Base-by-base conservation (phyloP, 2,113 vertebrate genomes). In the Oncorhynchus clarkii region DNA sequence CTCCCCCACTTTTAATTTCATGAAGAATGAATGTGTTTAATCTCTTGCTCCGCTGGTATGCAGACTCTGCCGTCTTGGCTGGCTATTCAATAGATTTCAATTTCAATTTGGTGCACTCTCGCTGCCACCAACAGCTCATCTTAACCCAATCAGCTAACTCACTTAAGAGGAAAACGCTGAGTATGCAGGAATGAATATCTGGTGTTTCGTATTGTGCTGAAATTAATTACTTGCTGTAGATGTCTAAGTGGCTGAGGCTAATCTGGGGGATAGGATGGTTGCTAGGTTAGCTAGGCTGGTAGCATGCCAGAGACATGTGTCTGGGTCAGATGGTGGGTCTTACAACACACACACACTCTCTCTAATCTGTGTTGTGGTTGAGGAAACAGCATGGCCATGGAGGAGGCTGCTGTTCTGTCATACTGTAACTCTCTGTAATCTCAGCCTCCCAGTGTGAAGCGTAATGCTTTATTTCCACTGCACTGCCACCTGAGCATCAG, bases 21-120 rank as follows among this genome's bases (percentile, higher is more conserved):
- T 68, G 66, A 39, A 39, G 66, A 68, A 31, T 34, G 66, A 68
- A 39, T 39, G 66, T 68, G 18, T 68, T 68, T 68, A 68, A 68
- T 68, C 66, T 34, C 66, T 6, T 6, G 66, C 66, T 68, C 66
- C 29, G 66, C 29, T 68, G 66, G 31, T 68, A 68, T 34, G 66
- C 27, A 39, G 66, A 34, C 29, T 4, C 66, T 27, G 12, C 31
- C 29, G 31, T 34, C 66, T 16, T 5, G 39, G 27, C 14, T 18
- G 27, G 66, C 66, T 34, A 34, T 8, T 68, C 66, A 31, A 68
- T n/a, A 39, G 14, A 39, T 29, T 68, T 68, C 31, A 18, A 39
- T 68, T 68, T 68, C 66, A 68, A 39, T 68, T 34, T 5, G 27
- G 26, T 24, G 65, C 65, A 27, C 65, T 34, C 27, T 34, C 27